phyloP scores from a whole-genome alignment of 2,888 invertebrate genomes.

The Dinocampus coccinellae region DNA sequence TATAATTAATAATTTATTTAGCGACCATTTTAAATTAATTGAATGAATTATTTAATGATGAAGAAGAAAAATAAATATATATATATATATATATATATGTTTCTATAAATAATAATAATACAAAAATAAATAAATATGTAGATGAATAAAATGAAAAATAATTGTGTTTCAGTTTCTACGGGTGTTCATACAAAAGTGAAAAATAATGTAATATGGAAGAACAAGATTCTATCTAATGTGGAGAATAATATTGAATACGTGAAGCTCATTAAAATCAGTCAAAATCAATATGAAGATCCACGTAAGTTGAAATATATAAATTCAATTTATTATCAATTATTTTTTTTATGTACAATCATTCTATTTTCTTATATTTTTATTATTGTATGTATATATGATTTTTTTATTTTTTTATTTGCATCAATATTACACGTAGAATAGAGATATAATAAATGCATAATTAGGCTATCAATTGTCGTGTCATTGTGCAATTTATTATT shows the following conservation, averaged over 20 bases:
- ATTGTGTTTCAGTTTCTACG: conserved; percentile 20
- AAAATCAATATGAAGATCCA: conserved; percentile 70
- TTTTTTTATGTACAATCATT: neutral
- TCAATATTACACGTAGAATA: neutral
- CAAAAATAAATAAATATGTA: too few species aligned
- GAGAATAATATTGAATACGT: conserved; percentile 71
- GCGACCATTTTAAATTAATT: neutral
- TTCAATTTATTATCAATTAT: too few species aligned
- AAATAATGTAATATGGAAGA: neutral
- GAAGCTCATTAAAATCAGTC: conserved; percentile 73
- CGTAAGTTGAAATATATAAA: conserved; percentile 57
- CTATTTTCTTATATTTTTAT: neutral
- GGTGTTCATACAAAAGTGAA: neutral
- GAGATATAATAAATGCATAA: conserved; percentile 17
- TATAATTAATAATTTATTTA: conserved; percentile 1
- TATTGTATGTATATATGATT: neutral
- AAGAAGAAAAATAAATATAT: too few species aligned
- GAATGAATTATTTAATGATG: neutral
- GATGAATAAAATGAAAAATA: too few species aligned
- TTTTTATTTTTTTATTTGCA: neutral
- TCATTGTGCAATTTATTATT: conserved; percentile 4
- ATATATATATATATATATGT: too few species aligned
- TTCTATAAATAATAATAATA: too few species aligned
- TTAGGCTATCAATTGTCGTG: conserved; percentile 19
- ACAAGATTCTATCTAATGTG: conserved; percentile 46